Evolutionary conservation across 2,113 vertebrate species (phyloP).

Genomic region (Halcyon senegalensis): DNA sequence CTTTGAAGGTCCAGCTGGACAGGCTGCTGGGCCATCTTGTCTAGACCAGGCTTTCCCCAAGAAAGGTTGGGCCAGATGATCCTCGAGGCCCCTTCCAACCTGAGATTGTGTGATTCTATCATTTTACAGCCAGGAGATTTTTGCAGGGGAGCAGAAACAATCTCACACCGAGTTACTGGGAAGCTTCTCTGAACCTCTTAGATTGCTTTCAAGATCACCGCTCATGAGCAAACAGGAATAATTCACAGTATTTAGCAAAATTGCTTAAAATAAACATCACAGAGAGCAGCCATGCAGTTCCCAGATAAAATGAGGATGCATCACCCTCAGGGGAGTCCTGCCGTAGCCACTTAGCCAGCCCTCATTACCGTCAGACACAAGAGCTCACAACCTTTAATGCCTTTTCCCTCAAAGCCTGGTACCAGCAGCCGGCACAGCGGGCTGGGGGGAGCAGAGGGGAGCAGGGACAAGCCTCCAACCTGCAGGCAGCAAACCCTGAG

Average conservation of each 20-base stretch:
- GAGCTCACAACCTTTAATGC: background rate
- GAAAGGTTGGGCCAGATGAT: background rate
- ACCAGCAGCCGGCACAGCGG: too few species aligned
- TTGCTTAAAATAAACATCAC: background rate
- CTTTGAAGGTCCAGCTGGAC: too few species aligned
- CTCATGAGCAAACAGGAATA: background rate
- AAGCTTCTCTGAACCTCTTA: background rate
- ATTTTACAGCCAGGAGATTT: background rate
- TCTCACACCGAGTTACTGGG: background rate
- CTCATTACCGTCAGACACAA: background rate
- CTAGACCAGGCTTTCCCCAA: background rate
- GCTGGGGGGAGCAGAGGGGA: background rate
- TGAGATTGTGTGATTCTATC: background rate
- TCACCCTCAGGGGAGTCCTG: background rate
- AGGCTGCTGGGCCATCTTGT: background rate
- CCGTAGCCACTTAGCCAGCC: background rate
- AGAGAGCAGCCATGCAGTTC: background rate
- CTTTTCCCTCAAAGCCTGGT: rapidly evolving
- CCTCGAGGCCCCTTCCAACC: background rate
- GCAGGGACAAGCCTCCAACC: background rate
- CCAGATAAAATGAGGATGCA: background rate
- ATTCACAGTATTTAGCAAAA: background rate
- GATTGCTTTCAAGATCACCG: background rate
- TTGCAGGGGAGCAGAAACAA: background rate
- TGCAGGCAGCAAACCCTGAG: background rate